Base-by-base conservation (phyloP, 2,888 invertebrate genomes). In the Lasioglossum vierecki region DNA sequence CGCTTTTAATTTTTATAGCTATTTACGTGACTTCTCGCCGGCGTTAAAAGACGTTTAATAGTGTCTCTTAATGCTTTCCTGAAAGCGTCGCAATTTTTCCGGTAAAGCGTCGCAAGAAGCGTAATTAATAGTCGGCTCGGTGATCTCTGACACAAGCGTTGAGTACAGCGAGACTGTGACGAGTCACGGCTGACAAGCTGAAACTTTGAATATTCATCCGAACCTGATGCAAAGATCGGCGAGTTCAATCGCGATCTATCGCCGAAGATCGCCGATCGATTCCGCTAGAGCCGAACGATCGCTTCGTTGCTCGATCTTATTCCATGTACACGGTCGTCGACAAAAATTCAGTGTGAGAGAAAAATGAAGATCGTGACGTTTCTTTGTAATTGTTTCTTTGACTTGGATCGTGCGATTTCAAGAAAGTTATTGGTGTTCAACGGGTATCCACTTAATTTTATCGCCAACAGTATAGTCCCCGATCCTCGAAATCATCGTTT, bases 401-500 rank as follows among this genome's bases (percentile, higher is more conserved):
- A 9, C 53, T 13, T 66, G 8, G 35, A 15, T 18, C 66, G 66
- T 26, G 26, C 13, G 6, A 35, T 15, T 18, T 66, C 2, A 5
- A 15, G 1, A 6, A 26, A 6, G 6, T 3, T 53, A 22, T 53
- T 53, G 9, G 22, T 1, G 9, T 53, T 22, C 3, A 22, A 9
- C 22, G 9, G 9, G 53, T 53, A 8, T 53, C 53, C 22, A 53
- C 22, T 53, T 53, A 53, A 22, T 53, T 53, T 53, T 53, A 53
- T 53, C 53, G 53, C 0, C 53, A 2, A 53, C 53, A 8, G 35
- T 66, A 15, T 9, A 8, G n/a, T 49, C 70, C 30, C 35, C 53
- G 70, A 66, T 73, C 26, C 41, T 15, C 60, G 73, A 68, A 79
- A 60, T 76, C 76, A 70, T 79, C 41, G 68, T 66, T 80, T 84